Evolutionary conservation across 2,113 vertebrate species (phyloP).

Genomic region (Ochotona curzoniae): DNA sequence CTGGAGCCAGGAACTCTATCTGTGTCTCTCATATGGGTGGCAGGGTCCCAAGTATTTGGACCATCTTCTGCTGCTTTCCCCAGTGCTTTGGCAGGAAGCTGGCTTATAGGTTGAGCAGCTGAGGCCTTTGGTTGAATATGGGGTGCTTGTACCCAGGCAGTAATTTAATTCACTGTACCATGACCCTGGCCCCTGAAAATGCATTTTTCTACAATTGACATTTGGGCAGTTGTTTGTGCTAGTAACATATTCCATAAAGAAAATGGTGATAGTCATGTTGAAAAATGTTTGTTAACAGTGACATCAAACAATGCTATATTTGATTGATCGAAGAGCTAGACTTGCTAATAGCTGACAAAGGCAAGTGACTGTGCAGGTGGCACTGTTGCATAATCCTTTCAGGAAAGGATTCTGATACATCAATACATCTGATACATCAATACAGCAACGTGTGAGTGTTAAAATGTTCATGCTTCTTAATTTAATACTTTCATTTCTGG

Average conservation of each 20-base stretch:
- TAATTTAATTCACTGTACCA: no score
- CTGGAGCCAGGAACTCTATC: no score
- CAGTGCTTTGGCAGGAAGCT: no score
- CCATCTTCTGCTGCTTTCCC: no score
- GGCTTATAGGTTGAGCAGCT: no score
- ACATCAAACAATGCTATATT: not conserved
- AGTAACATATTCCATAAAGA: not conserved
- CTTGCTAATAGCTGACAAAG: not conserved
- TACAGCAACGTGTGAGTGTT: not conserved
- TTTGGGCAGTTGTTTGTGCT: not conserved
- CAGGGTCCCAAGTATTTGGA: no score
- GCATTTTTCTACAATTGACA: not conserved
- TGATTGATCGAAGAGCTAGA: not conserved
- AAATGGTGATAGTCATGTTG: not conserved
- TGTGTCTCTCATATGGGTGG: no score
- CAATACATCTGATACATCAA: not conserved
- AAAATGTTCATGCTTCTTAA: not conserved
- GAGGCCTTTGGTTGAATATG: no score
- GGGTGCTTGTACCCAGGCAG: no score
- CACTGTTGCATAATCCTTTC: fast-evolving
- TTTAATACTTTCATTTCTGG: not conserved
- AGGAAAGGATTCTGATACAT: not conserved
- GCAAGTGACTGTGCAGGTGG: not conserved
- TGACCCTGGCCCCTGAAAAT: not conserved
- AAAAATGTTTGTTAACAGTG: constrained; percentile 1